Evolutionary conservation across 2,888 invertebrate species (phyloP), one percentile per base, ranked within the genome.

Genomic region (Saturnia pavonia): DNA sequence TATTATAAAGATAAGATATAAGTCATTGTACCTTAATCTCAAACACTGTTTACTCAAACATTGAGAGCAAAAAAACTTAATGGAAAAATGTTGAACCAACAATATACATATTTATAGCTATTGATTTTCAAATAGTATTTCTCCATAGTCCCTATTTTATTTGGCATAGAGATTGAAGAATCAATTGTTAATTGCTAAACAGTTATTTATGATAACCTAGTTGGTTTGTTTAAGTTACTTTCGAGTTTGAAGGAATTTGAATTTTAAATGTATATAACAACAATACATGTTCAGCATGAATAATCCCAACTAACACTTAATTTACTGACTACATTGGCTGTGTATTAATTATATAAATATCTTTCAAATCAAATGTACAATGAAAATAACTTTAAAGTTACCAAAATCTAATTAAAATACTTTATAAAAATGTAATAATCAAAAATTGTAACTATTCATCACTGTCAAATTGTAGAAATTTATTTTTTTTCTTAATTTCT

Each of bases 401-500:
- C 9, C 1, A 54, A 22, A 9, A 54, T 0, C n/a, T n/a, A 54
- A 54, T 54, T 54, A 54, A 54, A 54, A 54, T 11, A 22, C 2
- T 3, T 2, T 22, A 54, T 54, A 22, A 54, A 60, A 60, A 14
- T 60, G 11, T 60, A 60, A 54, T 27, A 60, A 27, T 60, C n/a
- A 48, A 68, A 40, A 42, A 34, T 42, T 69, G 11, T 43, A n/a
- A 42, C 42, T 65, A 65, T n/a, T 65, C 2, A 65, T 65, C n/a
- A 45, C 63, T 22, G 27, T 27, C 25, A 27, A 45, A 19, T 63
- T 69, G 22, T 69, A 45, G 57, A 16, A 70, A 54, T 69, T 67
- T 0, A 67, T 72, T 57, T 78, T 76, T 57, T 71, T 71, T 16
- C 22, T 48, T 60, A 77, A 69, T 34, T 65, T 72, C 72, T 75